Percentiles rank a stretch among this genome's conserved stretches.
Evolutionary conservation across 2,888 invertebrate genomes (phyloP).

Genomic region (Dynastes grantii): DNA sequence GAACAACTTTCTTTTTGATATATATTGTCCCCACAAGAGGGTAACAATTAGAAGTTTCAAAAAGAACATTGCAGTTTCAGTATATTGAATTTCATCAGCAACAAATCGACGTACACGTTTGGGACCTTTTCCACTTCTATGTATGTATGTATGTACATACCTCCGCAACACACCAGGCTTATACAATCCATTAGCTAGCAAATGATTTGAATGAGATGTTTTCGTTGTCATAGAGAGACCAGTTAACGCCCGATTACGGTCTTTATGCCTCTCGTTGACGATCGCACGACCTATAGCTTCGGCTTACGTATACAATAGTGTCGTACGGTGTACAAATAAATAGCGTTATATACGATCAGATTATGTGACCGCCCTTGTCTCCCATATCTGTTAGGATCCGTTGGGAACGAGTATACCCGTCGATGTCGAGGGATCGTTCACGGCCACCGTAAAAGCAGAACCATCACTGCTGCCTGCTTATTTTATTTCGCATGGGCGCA

Average conservation of each 20-base stretch:
- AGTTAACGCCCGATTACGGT: slow-evolving; percentile 19
- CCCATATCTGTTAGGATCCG: slow-evolving; percentile 24
- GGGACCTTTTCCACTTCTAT: no score
- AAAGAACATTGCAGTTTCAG: no score
- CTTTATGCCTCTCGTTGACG: slow-evolving; percentile 31
- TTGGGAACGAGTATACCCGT: slow-evolving; percentile 5
- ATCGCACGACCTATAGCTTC: slow-evolving; percentile 25
- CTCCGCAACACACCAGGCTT: no score
- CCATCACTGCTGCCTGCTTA: slow-evolving; percentile 49
- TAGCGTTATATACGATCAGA: background rate
- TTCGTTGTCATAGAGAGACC: slow-evolving; percentile 21
- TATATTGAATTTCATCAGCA: no score
- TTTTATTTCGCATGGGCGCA: slow-evolving; percentile 53
- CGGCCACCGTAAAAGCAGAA: slow-evolving; percentile 19
- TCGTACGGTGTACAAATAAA: background rate
- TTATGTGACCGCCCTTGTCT: slow-evolving; percentile 11
- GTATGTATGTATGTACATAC: no score
- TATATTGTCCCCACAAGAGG: no score
- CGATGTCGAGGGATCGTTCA: slow-evolving; percentile 22
- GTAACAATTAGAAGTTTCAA: no score
- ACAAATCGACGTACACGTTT: no score
- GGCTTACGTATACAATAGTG: slow-evolving; percentile 21
- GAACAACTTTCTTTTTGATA: no score
- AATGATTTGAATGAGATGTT: slow-evolving; percentile 39
- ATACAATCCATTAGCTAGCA: background rate